Conservation (phyloP, 1,140 invertebrate genomes). For the Drosophila gunungcola region DNA sequence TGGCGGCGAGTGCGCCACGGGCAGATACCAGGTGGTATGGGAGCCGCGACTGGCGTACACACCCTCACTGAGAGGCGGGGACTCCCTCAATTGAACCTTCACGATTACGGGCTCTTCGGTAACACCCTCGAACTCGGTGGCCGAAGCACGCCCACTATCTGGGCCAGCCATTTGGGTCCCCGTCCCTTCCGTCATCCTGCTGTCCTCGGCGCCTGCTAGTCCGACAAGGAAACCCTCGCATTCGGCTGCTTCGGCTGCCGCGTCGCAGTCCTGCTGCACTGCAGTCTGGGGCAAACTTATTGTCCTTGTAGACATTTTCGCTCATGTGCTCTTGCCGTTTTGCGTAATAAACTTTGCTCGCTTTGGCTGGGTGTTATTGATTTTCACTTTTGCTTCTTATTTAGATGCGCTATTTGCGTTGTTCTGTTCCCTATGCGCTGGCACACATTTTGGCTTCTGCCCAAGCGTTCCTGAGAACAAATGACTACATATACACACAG, state of each 20-base stretch:
- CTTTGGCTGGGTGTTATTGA: conserved; percentile 40
- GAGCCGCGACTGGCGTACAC: conserved; percentile 49
- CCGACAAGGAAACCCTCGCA: conserved; percentile 17
- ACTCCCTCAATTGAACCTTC: conserved; percentile 26
- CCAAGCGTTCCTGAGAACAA: conserved; percentile 34
- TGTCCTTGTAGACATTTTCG: conserved; percentile 62
- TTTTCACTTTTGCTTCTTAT: conserved; percentile 42
- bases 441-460: conserved; percentile 46
- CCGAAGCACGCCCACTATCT: conserved; percentile 71
- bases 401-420: conserved; percentile 48
- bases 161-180: conserved; percentile 1
- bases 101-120: conserved; percentile 23
- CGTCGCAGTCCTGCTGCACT: conserved; percentile 11
- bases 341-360: conserved; percentile 38
- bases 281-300: conserved; percentile 40
- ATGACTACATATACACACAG: conserved; percentile 9
- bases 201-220: conserved; percentile 40
- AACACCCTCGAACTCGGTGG: conserved; percentile 62
- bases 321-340: conserved; percentile 19
- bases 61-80: conserved; percentile 2
- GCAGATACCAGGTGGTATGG: conserved; percentile 68
- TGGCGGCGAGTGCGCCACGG: conserved; percentile 21
- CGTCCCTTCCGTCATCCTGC: not conserved
- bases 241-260: conserved; percentile 19
- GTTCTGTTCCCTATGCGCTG: conserved; percentile 15